These are phyloP conservation scores for Pomatorhinus ruficollis DNA, from an alignment of 2,113 vertebrate genomes.

Conservation along the genomic window DNA sequence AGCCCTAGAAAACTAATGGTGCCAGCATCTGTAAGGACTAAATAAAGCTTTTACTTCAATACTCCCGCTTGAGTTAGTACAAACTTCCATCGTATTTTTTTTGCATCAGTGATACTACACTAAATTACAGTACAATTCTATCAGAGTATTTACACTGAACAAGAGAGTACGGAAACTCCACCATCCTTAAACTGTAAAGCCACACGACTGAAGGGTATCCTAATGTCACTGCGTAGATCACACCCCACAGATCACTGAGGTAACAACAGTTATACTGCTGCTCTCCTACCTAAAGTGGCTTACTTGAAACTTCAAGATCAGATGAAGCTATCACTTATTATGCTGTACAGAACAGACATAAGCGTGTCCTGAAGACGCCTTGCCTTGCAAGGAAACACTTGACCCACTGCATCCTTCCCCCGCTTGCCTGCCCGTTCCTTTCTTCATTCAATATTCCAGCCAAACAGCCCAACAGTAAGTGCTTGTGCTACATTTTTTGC, in stretches of 20 bases:
- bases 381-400: neutral
- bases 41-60: neutral
- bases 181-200: neutral
- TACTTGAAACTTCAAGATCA: neutral
- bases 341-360: neutral
- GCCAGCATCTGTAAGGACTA: neutral
- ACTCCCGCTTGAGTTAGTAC: neutral
- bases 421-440: neutral
- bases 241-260: neutral
- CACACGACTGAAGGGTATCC: neutral
- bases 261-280: neutral
- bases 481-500: neutral
- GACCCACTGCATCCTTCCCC: neutral
- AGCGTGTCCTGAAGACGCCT: neutral
- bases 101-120: neutral
- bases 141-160: neutral
- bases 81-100: neutral
- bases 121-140: neutral
- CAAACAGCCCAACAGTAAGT: neutral
- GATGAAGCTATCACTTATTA: neutral
- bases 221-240: neutral
- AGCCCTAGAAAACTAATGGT: neutral
- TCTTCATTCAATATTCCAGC: neutral
- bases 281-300: neutral
- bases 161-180: neutral